Conservation (phyloP, 2,113 vertebrate genomes). For the Spilogale gracilis region DNA sequence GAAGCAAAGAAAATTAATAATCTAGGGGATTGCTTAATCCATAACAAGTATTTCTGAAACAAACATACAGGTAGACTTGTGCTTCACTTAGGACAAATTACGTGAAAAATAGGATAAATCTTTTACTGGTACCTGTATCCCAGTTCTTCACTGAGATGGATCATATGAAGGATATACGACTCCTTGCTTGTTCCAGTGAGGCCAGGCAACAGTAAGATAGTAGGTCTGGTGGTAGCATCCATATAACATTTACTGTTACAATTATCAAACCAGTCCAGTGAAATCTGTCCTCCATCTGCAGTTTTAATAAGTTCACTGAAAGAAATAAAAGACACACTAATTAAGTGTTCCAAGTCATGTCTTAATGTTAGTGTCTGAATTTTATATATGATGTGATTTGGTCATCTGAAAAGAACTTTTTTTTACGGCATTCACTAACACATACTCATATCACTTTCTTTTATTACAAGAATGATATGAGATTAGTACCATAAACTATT, state of each 20-base stretch:
- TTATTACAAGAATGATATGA: conserved; percentile 19
- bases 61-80: background rate
- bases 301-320: conserved; percentile 97
- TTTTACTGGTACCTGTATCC: conserved; percentile 94
- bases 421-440: background rate
- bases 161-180: conserved; percentile 99
- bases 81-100: conserved; percentile 45
- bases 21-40: conserved; percentile 11
- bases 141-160: conserved; percentile 94
- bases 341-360: background rate
- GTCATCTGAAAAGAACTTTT: conserved; percentile 38
- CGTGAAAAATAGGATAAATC: background rate
- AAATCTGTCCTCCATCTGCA: conserved; percentile 99
- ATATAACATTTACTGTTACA: conserved; percentile 90
- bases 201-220: conserved; percentile 95
- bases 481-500: conserved; percentile 15
- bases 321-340: conserved; percentile 82
- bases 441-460: background rate
- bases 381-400: conserved; percentile 8
- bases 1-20: conserved; percentile 38
- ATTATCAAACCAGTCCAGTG: conserved; percentile 98
- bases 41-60: conserved; percentile 34
- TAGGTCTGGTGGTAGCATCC: conserved; percentile 93
- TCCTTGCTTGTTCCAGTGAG: conserved; percentile 98
- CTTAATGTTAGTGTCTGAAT: conserved; percentile 49